Conservation (phyloP, 2,888 invertebrate species). For the Aporophyla lueneburgensis region DNA sequence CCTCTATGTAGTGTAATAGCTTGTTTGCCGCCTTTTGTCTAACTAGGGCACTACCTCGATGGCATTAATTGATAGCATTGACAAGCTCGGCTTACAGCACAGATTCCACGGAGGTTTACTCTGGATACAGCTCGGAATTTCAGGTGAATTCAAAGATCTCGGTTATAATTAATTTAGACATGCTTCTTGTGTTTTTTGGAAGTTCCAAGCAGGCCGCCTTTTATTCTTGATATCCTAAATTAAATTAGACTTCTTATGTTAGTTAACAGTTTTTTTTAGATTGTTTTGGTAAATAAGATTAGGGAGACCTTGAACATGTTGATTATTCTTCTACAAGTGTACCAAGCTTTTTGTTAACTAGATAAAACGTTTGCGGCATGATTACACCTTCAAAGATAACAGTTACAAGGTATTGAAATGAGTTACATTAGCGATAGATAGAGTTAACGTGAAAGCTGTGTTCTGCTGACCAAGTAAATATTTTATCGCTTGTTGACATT, state of each 20-base stretch:
- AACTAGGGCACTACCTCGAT: conserved; percentile 83
- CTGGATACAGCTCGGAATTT: conserved; percentile 63
- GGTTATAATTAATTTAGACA: conserved; percentile 57
- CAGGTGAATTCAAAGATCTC: conserved; percentile 64
- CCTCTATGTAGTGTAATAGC: conserved; percentile 75
- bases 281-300: conserved; percentile 46
- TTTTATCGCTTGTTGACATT: conserved; percentile 82
- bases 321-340: conserved; percentile 42
- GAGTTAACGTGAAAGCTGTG: conserved; percentile 59
- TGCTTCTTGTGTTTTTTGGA: conserved; percentile 48
- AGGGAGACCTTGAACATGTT: conserved; percentile 47
- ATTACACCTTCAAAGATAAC: conserved; percentile 38
- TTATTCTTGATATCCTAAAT: conserved; percentile 38
- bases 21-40: conserved; percentile 82
- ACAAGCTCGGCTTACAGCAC: conserved; percentile 75
- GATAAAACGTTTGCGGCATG: conserved; percentile 33
- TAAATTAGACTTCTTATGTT: conserved; percentile 33
- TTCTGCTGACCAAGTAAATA: conserved; percentile 76
- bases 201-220: conserved; percentile 4
- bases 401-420: conserved; percentile 36
- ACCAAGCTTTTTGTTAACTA: conserved; percentile 36
- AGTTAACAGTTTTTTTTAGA: conserved; percentile 45
- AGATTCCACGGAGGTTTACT: conserved; percentile 71
- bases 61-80: conserved; percentile 87
- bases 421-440: conserved; percentile 44